phyloP scores from a whole-genome alignment of 2,797 vertebrate species.

The Eutrigla gurnardus region DNA sequence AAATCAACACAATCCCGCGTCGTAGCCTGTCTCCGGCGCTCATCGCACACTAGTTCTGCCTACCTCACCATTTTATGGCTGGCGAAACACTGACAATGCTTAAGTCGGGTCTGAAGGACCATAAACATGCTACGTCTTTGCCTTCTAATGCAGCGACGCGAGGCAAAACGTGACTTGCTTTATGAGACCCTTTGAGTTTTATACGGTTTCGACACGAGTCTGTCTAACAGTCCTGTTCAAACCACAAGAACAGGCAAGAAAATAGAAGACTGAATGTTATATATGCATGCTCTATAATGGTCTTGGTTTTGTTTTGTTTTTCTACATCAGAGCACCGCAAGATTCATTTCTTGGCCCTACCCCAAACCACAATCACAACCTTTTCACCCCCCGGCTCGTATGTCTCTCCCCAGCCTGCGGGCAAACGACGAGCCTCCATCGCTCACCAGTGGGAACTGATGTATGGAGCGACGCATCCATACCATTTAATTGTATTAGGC shows the following conservation, averaged over 20 bases:
- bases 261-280: slow-evolving; percentile 21
- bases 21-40: background rate
- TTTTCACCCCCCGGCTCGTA: slow-evolving; percentile 63
- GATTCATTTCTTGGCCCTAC: slow-evolving; percentile 48
- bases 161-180: slow-evolving; percentile 29
- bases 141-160: slow-evolving; percentile 34
- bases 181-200: slow-evolving; percentile 32
- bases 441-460: slow-evolving; percentile 62
- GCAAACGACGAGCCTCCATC: slow-evolving; percentile 47
- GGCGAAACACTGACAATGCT: background rate
- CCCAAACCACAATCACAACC: slow-evolving; percentile 63
- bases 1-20: slow-evolving; percentile 11
- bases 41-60: background rate
- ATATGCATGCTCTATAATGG: slow-evolving; percentile 25
- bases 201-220: slow-evolving; percentile 14
- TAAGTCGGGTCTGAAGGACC: slow-evolving; percentile 53
- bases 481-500: slow-evolving; percentile 81
- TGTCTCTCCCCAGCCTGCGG: slow-evolving; percentile 50
- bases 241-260: slow-evolving; percentile 30
- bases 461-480: slow-evolving; percentile 73
- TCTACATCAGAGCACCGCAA: background rate
- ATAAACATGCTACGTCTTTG: slow-evolving; percentile 63
- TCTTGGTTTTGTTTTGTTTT: slow-evolving; percentile 4
- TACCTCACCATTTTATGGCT: background rate
- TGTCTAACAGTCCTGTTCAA: slow-evolving; percentile 15